A percentile compares a stretch with the other conserved stretches of the same genome.
phyloP scores from a whole-genome alignment of 2,888 invertebrate genomes.

The Melangyna quadrimaculata region DNA sequence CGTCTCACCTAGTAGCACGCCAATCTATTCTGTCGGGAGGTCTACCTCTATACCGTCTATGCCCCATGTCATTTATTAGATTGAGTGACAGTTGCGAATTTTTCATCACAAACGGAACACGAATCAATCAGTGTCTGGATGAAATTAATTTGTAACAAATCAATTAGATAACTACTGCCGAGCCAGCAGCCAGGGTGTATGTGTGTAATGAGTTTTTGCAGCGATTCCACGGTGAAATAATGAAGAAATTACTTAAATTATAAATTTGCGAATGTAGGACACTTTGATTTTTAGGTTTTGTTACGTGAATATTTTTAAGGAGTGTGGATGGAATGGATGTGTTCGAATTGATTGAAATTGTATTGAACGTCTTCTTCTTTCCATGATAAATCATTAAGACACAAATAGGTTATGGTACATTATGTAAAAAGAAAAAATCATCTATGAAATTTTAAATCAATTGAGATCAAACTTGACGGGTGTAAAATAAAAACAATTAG shows the following conservation, averaged over 20 bases:
- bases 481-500: background rate
- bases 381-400: background rate
- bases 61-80: constrained; percentile 36
- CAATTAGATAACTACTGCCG: constrained; percentile 61
- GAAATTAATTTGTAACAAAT: constrained; percentile 66
- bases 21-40: constrained; percentile 37
- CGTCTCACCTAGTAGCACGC: constrained; percentile 17
- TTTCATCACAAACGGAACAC: constrained; percentile 59
- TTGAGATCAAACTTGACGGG: background rate
- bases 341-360: background rate
- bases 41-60: constrained; percentile 20
- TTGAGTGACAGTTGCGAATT: constrained; percentile 52
- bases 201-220: background rate
- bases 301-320: background rate
- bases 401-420: no score
- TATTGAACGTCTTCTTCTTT: background rate
- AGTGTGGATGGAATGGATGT: background rate
- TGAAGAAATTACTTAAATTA: background rate
- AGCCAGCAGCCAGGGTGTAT: background rate
- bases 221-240: background rate
- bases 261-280: constrained; percentile 23
- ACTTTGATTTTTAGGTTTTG: constrained; percentile 13
- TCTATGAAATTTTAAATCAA: background rate
- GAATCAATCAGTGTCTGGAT: constrained; percentile 64
- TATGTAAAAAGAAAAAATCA: no score